Conservation (phyloP, 2,888 invertebrate species). For the Torymus aiolomorphi region DNA sequence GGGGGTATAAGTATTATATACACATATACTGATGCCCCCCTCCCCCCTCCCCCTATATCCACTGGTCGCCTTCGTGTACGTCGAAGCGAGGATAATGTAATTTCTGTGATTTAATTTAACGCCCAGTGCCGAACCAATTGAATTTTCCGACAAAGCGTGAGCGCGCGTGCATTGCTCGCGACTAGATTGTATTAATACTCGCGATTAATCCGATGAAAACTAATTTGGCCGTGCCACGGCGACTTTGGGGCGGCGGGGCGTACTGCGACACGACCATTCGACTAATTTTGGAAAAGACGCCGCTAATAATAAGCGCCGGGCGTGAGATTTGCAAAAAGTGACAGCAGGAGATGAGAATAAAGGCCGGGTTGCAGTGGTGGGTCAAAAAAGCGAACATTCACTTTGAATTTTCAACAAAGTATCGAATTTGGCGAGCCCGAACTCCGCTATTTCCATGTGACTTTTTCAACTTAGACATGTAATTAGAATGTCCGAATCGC, state of each 20-base stretch:
- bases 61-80: not conserved
- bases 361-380: too few relatives aligned
- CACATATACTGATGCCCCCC: too few relatives aligned
- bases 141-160: constrained; percentile 69
- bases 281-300: constrained; percentile 46
- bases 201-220: constrained; percentile 74
- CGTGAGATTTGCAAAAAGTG: constrained; percentile 19
- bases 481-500: too few relatives aligned
- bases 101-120: constrained; percentile 71
- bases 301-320: constrained; percentile 48
- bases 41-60: too few relatives aligned
- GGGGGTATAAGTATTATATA: too few relatives aligned
- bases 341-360: not conserved
- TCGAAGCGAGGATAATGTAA: constrained; percentile 56
- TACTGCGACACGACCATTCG: constrained; percentile 7
- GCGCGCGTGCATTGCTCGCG: constrained; percentile 29
- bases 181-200: constrained; percentile 72
- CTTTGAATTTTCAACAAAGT: too few relatives aligned
- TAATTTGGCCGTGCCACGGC: too few relatives aligned
- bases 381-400: too few relatives aligned
- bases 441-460: too few relatives aligned
- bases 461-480: too few relatives aligned
- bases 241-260: too few relatives aligned
- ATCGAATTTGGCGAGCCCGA: too few relatives aligned
- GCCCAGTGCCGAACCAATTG: constrained; percentile 68